Conservation (phyloP, 2,113 vertebrate species). For the Misgurnus mizolepis region DNA sequence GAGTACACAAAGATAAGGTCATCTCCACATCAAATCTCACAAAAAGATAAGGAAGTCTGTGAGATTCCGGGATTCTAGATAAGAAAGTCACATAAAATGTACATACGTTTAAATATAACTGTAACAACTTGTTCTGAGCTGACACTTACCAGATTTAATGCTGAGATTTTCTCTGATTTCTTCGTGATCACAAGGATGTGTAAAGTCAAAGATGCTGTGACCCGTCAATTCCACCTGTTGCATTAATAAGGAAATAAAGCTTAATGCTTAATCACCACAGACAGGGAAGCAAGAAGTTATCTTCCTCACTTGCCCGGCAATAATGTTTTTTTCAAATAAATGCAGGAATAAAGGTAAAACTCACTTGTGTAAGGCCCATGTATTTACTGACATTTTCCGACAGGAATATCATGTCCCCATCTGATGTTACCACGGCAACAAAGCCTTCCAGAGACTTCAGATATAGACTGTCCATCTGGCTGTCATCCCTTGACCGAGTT, state of each 20-base stretch:
- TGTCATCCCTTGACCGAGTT: slow-evolving; percentile 29
- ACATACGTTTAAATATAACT: slow-evolving; percentile 3
- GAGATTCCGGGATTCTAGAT: not conserved
- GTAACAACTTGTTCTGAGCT: not conserved
- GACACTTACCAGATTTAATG: slow-evolving; percentile 77
- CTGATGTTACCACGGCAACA: slow-evolving; percentile 86
- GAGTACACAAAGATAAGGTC: slow-evolving; percentile 17
- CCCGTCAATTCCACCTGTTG: slow-evolving; percentile 91
- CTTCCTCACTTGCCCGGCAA: not conserved
- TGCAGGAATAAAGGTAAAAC: not conserved
- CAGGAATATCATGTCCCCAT: slow-evolving; percentile 93
- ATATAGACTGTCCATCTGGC: slow-evolving; percentile 65
- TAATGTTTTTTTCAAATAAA: not conserved
- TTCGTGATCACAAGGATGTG: slow-evolving; percentile 93
- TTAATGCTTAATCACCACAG: not conserved
- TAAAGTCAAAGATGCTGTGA: slow-evolving; percentile 94
- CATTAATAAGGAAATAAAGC: not conserved
- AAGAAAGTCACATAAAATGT: not conserved
- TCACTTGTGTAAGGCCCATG: slow-evolving; percentile 92
- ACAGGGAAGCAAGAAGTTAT: not conserved
- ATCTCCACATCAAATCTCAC: not conserved
- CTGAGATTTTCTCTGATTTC: slow-evolving; percentile 89
- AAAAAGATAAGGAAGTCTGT: slow-evolving; percentile 24
- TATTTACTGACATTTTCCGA: slow-evolving; percentile 92
- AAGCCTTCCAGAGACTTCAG: slow-evolving; percentile 91